Evolutionary conservation across 2,888 invertebrate genomes (phyloP).

Genomic region (Sarcophaga subvicina): DNA sequence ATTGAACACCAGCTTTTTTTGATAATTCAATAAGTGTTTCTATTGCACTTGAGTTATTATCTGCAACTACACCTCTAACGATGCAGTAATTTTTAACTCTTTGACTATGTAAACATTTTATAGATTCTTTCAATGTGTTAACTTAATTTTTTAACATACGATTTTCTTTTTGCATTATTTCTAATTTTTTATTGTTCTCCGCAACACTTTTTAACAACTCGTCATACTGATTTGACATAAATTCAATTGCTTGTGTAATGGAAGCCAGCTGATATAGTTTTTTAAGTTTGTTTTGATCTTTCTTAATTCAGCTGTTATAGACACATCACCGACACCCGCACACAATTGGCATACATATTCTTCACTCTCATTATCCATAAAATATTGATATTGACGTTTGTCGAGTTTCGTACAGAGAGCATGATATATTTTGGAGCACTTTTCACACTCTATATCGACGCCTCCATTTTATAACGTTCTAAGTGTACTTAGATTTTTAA

Average conservation of each 20-base stretch:
- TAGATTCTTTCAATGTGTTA: too few relatives aligned
- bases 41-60: neutral
- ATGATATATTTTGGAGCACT: too few relatives aligned
- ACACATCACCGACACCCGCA: neutral
- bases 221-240: slow-evolving; percentile 28
- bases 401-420: too few relatives aligned
- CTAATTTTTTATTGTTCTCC: too few relatives aligned
- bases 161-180: too few relatives aligned
- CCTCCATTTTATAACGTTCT: too few relatives aligned
- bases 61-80: too few relatives aligned
- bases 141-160: too few relatives aligned
- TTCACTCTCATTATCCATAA: slow-evolving; percentile 21
- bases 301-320: slow-evolving; percentile 1
- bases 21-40: slow-evolving; percentile 6
- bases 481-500: too few relatives aligned
- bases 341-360: slow-evolving; percentile 29
- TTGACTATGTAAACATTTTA: too few relatives aligned
- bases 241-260: slow-evolving; percentile 19
- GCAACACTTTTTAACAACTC: neutral
- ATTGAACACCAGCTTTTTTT: neutral
- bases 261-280: slow-evolving; percentile 33
- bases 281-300: neutral
- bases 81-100: too few relatives aligned
- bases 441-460: too few relatives aligned
- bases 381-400: slow-evolving; percentile 21